phyloP scores from a whole-genome alignment of 2,797 vertebrate species.

The Limnodromus scolopaceus region DNA sequence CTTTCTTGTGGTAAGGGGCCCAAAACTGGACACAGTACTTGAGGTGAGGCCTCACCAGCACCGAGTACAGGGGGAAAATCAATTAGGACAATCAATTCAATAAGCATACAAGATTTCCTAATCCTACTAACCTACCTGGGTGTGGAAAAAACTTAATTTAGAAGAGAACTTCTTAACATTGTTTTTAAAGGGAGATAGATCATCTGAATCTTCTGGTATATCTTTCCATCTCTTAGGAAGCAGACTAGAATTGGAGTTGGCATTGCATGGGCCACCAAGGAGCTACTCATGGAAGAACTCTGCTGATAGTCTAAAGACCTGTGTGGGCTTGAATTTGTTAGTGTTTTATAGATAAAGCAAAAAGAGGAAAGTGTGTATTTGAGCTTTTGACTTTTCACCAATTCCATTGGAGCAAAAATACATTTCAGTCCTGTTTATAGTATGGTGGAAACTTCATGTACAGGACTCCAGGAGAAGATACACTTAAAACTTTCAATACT shows the following conservation, averaged over 20 bases:
- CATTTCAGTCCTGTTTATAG: background rate
- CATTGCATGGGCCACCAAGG: background rate
- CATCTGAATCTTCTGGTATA: background rate
- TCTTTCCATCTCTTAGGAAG: background rate
- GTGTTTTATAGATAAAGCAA: background rate
- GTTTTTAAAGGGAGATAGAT: background rate
- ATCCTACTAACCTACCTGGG: background rate
- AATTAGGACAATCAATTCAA: background rate
- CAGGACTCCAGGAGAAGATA: background rate
- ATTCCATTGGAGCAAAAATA: background rate
- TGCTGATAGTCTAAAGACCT: background rate
- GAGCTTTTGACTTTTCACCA: background rate
- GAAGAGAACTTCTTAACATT: background rate
- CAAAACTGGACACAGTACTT: too few species aligned
- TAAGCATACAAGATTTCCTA: background rate
- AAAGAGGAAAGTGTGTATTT: background rate
- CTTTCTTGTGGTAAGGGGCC: too few species aligned
- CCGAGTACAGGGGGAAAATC: too few species aligned
- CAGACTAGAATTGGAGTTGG: background rate
- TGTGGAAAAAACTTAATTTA: fast-evolving
- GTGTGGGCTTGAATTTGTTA: background rate
- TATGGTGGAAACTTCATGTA: background rate
- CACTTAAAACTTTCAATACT: background rate
- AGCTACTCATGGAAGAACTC: background rate
- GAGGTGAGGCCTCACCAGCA: too few species aligned